Conservation (phyloP, 2,797 vertebrate genomes). For the Hybognathus amarus region DNA sequence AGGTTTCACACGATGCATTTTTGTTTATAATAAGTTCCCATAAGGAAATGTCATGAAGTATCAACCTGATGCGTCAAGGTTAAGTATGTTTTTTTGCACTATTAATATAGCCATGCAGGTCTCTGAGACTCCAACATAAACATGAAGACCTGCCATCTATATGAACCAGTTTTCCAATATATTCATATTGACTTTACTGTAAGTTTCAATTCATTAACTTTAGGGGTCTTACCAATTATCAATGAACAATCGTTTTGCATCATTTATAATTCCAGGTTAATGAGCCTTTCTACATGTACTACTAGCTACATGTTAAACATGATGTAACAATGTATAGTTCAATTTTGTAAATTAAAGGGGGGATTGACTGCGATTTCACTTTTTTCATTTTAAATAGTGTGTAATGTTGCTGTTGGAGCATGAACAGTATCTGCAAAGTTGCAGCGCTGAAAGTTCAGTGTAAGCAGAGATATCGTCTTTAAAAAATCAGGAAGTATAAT, state of each 20-base stretch:
- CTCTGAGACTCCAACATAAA: neutral
- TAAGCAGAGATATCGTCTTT: too few relatives aligned
- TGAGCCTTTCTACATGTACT: neutral
- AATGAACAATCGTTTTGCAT: neutral
- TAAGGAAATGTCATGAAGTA: too few relatives aligned
- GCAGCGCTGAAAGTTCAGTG: too few relatives aligned
- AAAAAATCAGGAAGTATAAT: too few relatives aligned
- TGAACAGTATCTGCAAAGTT: too few relatives aligned
- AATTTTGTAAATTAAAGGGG: neutral
- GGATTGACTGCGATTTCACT: too few relatives aligned
- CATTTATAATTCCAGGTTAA: neutral
- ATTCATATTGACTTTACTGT: neutral
- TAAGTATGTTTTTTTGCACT: neutral
- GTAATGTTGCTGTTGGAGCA: too few relatives aligned
- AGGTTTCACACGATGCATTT: too few relatives aligned
- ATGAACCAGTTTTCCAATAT: neutral
- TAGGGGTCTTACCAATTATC: neutral
- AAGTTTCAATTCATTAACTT: neutral
- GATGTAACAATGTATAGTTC: neutral
- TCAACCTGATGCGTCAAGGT: neutral
- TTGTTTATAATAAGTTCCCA: neutral
- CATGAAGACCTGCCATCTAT: neutral
- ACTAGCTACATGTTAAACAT: neutral
- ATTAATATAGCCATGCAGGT: neutral
- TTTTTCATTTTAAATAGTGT: too few relatives aligned